Evolutionary conservation across 2,888 invertebrate species (phyloP), one percentile per base, ranked within the genome.

Genomic region (Ormia ochracea): DNA sequence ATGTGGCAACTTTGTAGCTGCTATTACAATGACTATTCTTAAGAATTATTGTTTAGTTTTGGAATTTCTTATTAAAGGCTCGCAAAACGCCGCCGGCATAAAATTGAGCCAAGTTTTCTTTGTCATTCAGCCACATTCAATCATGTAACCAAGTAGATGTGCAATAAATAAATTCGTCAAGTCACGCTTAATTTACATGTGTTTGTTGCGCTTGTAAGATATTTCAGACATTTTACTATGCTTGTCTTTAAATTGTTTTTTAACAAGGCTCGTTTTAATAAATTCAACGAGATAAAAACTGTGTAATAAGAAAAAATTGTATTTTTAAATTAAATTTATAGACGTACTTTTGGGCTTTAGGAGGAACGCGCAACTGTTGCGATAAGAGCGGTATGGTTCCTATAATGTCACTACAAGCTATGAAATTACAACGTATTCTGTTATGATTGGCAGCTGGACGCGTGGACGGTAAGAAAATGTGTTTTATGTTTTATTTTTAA

Each of bases 171-270:
- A 66, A 66, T 59, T 78, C 66, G 45, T 66, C 78, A 66, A 78
- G 78, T 73, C 66, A 78, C 61, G 66, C 66, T n/a, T 54, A 72
- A 78, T 78, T 78, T 78, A 66, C 78, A 78, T 78, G 66, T 68
- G 52, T 70, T 61, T 28, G 72, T 48, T 61, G 28, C 26, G 66
- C 48, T 72, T 72, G 65, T 72, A 28, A 26, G 21, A 63, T 59
- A n/a, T 61, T 61, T 54, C 10, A 5, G 14, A 23, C 9, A 21
- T 17, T 50, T 43, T 33, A 7, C 48, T 69, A 61, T 69, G 31
- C 5, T 36, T 26, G 7, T 38, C 38, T 48, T 36, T 19, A 59
- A 78, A 66, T 78, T 66, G 38, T 58, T 65, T 77, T 72, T 78
- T 77, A 70, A 77, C 70, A 56, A 70, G 76, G n/a, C 61, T 12